Base-by-base conservation (phyloP, 2,797 vertebrate genomes). In the Meda fulgida region DNA sequence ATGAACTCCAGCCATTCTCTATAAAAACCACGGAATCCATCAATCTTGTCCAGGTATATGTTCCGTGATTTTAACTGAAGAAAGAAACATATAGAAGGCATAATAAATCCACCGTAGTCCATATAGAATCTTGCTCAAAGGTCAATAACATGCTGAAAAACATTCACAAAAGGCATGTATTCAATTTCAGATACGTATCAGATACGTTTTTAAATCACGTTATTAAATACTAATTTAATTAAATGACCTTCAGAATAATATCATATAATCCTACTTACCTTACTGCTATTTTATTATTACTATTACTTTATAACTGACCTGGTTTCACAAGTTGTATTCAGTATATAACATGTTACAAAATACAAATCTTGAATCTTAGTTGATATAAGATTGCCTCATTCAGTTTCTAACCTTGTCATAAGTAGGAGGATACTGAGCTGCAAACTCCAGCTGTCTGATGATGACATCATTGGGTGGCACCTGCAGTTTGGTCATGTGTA, bases 21-120 rank as follows among this genome's bases (percentile, higher is more conserved):
- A 88, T 99, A 99, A 92, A 95, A 99, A 86, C 97, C 96, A n/a
- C 98, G 96, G 89, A 99, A 99, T 38, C 97, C 97, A 40, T 99
- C 94, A 0, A 99, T 97, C 86, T 97, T 97, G 89, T 97, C 94
- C 91, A 99, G 87, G 87, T 98, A 99, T 4, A 90, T 93, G 93
- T 99, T 98, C 91, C 94, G 97, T 65, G 91, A 92, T 88, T 97
- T 97, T 78, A 97, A 97, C 98, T 99, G 85, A 10, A 92, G 76
- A 31, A 26, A 46, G 26, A 89, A 34, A 89, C 14, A 87, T 19
- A 63, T 51, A 19, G 2, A 29, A 78, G 26, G 13, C 19, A 67
- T 40, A 58, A 21, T 31, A 21, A n/a, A 11, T 40, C 13, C 21
- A 58, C 0, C 1, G 7, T 9, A 34, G 29, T 34, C 5, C 29